phyloP scores from a whole-genome alignment of 2,888 invertebrate genomes.

The Drosophila leonis region DNA sequence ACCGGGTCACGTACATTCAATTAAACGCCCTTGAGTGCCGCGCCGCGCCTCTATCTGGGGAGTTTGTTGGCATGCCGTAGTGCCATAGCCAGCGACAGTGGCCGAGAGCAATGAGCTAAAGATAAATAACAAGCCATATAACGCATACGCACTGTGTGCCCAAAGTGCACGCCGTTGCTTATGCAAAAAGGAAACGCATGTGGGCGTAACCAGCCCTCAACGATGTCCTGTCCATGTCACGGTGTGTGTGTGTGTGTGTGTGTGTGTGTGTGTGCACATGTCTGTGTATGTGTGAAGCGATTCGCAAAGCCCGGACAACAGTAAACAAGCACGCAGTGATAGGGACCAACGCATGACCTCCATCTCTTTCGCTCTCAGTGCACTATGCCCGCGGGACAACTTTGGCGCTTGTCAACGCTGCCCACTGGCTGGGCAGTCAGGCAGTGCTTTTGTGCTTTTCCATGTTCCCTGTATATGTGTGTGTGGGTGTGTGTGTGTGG shows the following conservation, averaged over 20 bases:
- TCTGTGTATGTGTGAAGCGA: constrained; percentile 8
- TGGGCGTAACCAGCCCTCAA: constrained; percentile 38
- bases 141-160: constrained; percentile 76
- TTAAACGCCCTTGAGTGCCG: constrained; percentile 79
- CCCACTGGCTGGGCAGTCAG: constrained; percentile 35
- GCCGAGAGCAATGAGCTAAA: constrained; percentile 75
- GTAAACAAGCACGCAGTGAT: constrained; percentile 69
- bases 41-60: constrained; percentile 46
- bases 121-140: constrained; percentile 80
- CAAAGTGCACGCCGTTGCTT: constrained; percentile 65
- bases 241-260: background rate
- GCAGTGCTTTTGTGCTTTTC: constrained; percentile 43
- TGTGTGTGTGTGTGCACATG: background rate
- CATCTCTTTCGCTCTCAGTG: constrained; percentile 1
- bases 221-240: constrained; percentile 1
- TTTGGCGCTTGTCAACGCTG: constrained; percentile 64
- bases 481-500: constrained; percentile 8
- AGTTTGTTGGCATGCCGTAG: constrained; percentile 72
- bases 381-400: constrained; percentile 36
- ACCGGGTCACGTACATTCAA: constrained; percentile 77
- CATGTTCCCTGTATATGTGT: constrained; percentile 16
- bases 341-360: constrained; percentile 36
- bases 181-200: constrained; percentile 72
- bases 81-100: constrained; percentile 19
- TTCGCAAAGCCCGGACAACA: constrained; percentile 61